Conservation (phyloP, 2,113 vertebrate genomes). For the Nothoprocta pentlandii region DNA sequence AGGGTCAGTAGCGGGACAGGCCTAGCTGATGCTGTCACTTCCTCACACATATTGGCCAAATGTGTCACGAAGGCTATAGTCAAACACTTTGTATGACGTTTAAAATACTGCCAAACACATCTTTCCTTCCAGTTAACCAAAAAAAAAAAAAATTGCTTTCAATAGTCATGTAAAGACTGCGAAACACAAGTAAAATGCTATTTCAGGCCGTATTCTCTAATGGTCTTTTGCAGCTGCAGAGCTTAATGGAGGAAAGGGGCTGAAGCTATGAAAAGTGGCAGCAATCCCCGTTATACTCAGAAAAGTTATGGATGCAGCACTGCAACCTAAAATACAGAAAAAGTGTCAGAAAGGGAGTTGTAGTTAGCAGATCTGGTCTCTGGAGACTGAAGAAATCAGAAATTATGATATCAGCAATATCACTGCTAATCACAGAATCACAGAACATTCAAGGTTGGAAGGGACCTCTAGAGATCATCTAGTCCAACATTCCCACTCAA, state of each 20-base stretch:
- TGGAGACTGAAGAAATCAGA: not conserved
- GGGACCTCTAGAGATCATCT: no score
- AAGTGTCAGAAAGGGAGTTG: not conserved
- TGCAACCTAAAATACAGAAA: not conserved
- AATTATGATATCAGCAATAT: not conserved
- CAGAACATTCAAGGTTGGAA: no score
- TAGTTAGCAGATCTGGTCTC: not conserved
- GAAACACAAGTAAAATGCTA: not conserved
- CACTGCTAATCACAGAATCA: not conserved
- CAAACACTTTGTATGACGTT: not conserved
- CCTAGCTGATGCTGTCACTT: constrained; percentile 34
- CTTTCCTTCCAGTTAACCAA: not conserved
- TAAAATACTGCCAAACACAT: constrained; percentile 3
- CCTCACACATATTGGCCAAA: not conserved
- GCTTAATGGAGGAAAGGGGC: not conserved
- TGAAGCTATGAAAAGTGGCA: not conserved
- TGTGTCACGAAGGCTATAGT: constrained; percentile 10
- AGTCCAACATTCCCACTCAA: no score
- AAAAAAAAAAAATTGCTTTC: not conserved
- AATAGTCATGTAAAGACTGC: not conserved
- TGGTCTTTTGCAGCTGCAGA: not conserved
- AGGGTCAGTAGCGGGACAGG: not conserved
- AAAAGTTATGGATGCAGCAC: not conserved
- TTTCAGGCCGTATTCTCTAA: not conserved
- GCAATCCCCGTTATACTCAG: not conserved